Evolutionary conservation across 37 sponge, comb jelly and placozoan species (phyloP).

Genomic region (Aplysina aerophoba): DNA sequence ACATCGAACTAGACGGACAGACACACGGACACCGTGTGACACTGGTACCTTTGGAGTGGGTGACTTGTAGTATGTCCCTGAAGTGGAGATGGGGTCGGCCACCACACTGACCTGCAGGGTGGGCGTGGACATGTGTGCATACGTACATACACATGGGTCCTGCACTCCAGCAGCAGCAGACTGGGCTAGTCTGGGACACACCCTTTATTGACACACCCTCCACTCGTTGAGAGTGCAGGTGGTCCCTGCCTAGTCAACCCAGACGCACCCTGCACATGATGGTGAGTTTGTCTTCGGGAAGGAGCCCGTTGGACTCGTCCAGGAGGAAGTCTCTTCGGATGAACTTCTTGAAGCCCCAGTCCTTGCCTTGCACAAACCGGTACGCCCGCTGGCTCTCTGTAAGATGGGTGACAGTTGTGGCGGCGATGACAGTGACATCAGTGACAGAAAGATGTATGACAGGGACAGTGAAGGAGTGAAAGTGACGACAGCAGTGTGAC

Average conservation of each 20-base stretch:
- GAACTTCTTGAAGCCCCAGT: slow-evolving; percentile 99
- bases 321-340: slow-evolving; percentile 96
- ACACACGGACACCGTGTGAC: slow-evolving; percentile 1
- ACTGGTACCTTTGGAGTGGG: slow-evolving; percentile 17
- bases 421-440: not conserved
- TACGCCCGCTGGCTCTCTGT: slow-evolving; percentile 98
- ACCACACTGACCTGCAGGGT: slow-evolving; percentile 81
- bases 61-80: slow-evolving; percentile 26
- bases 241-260: no score
- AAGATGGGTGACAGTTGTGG: not conserved
- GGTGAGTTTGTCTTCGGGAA: slow-evolving; percentile 96
- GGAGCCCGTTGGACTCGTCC: slow-evolving; percentile 94
- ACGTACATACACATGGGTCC: no score
- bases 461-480: no score
- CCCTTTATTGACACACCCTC: no score
- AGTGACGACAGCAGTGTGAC: no score
- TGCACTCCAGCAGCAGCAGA: no score
- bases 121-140: not conserved
- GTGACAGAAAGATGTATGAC: not conserved
- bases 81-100: slow-evolving; percentile 70
- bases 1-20: no score
- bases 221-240: no score
- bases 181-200: no score
- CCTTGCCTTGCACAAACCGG: slow-evolving; percentile 97
- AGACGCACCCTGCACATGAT: slow-evolving; percentile 90